These are phyloP conservation scores for Onthophagus sagittarius DNA, from an alignment of 2,888 invertebrate genomes.

Conservation along the genomic window DNA sequence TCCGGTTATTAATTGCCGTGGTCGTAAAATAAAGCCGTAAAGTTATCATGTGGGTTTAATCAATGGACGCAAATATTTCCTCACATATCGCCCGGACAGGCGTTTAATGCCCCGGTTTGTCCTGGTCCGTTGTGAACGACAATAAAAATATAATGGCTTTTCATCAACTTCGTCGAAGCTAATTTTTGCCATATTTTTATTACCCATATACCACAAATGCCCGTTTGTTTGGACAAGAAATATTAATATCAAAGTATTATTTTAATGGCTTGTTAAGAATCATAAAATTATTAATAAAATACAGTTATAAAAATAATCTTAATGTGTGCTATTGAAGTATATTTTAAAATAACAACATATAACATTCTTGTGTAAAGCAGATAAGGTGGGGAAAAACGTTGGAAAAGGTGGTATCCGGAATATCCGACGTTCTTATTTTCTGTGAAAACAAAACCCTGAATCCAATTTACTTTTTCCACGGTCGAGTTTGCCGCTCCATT, in stretches of 20 bases:
- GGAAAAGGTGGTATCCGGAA: neutral
- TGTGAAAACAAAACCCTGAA: neutral
- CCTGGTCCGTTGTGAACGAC: slow-evolving; percentile 30
- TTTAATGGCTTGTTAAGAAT: neutral
- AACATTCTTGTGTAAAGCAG: neutral
- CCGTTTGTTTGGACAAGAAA: neutral
- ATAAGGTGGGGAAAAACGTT: neutral
- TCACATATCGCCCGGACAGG: slow-evolving; percentile 29
- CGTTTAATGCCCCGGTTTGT: slow-evolving; percentile 38
- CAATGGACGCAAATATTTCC: slow-evolving; percentile 35
- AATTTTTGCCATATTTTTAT: neutral
- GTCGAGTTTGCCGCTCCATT: neutral
- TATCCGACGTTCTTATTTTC: neutral
- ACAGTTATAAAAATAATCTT: neutral
- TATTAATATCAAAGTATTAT: neutral
- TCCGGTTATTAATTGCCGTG: slow-evolving; percentile 22
- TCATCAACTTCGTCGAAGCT: slow-evolving; percentile 29
- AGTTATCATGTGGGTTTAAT: slow-evolving; percentile 37
- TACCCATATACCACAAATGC: neutral
- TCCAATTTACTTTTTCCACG: neutral
- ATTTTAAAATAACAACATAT: slow-evolving; percentile 4
- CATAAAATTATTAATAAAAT: neutral
- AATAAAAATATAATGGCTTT: slow-evolving; percentile 36
- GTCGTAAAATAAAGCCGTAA: slow-evolving; percentile 35
- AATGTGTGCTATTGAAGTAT: slow-evolving; percentile 9